phyloP scores from a whole-genome alignment of 30 jellyfish, hydroid and myxozoan genomes.

The Aurelia aurita complex sp. Pacific region DNA sequence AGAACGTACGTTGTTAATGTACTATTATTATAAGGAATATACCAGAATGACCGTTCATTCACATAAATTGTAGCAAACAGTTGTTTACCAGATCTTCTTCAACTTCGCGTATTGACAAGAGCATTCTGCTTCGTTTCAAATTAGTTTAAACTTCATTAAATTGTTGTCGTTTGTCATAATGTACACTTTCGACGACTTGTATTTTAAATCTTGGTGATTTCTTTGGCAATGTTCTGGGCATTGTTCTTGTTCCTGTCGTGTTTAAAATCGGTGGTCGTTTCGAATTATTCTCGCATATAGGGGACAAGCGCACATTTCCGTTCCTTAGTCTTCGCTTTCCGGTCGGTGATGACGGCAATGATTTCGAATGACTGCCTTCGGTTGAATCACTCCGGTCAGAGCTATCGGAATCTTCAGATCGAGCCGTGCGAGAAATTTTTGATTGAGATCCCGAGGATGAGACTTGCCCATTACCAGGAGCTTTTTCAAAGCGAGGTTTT shows the following conservation, averaged over 20 bases:
- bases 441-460: not conserved
- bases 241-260: conserved; percentile 3
- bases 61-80: too few relatives aligned
- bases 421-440: conserved; percentile 3
- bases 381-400: conserved; percentile 63
- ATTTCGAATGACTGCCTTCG: conserved; percentile 43
- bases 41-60: too few relatives aligned
- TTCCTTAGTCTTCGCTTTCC: conserved; percentile 30
- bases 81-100: too few relatives aligned
- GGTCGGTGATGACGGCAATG: conserved; percentile 58
- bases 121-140: too few relatives aligned
- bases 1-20: too few relatives aligned
- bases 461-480: conserved; percentile 1
- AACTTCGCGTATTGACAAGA: too few relatives aligned
- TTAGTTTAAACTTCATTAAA: conserved; percentile 34
- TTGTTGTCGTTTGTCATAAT: conserved; percentile 38
- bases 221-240: conserved; percentile 33
- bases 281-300: conserved; percentile 47
- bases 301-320: conserved; percentile 67
- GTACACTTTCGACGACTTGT: conserved; percentile 72
- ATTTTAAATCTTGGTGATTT: conserved; percentile 59
- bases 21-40: too few relatives aligned
- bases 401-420: conserved; percentile 73
- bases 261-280: not conserved
- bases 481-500: conserved; percentile 48